Conservation (phyloP, 2,888 invertebrate species). For the Hypercompe scribonia region DNA sequence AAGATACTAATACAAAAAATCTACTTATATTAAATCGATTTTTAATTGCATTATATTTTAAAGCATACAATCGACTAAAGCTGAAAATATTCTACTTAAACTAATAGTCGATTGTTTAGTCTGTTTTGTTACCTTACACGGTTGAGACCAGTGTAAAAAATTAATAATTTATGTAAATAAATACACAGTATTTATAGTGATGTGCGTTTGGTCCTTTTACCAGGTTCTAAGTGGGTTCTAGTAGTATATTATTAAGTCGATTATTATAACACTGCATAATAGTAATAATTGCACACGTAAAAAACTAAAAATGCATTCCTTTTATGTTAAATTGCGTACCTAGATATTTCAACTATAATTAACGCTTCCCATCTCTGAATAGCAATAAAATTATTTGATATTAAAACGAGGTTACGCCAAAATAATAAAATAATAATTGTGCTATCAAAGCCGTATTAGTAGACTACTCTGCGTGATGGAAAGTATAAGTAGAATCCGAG, state of each 20-base stretch:
- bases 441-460: not conserved
- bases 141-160: conserved; percentile 20
- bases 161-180: conserved; percentile 24
- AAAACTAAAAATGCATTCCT: conserved; percentile 4
- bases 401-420: not conserved
- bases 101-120: not conserved
- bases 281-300: not conserved
- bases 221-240: conserved; percentile 59
- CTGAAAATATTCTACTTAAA: conserved; percentile 14
- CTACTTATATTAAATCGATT: not conserved
- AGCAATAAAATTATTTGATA: not conserved
- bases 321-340: not conserved
- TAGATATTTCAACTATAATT: not conserved
- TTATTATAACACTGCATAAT: not conserved
- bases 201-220: conserved; percentile 56
- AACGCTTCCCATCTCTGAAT: no score
- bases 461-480: no score
- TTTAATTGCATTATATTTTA: not conserved
- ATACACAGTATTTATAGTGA: conserved; percentile 37
- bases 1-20: not conserved
- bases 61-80: conserved; percentile 3
- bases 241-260: conserved; percentile 30
- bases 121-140: conserved; percentile 7
- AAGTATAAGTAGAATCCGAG: no score
- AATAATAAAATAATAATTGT: not conserved